Evolutionary conservation across 2,888 invertebrate genomes (phyloP).

Genomic region (Anodontia alba): DNA sequence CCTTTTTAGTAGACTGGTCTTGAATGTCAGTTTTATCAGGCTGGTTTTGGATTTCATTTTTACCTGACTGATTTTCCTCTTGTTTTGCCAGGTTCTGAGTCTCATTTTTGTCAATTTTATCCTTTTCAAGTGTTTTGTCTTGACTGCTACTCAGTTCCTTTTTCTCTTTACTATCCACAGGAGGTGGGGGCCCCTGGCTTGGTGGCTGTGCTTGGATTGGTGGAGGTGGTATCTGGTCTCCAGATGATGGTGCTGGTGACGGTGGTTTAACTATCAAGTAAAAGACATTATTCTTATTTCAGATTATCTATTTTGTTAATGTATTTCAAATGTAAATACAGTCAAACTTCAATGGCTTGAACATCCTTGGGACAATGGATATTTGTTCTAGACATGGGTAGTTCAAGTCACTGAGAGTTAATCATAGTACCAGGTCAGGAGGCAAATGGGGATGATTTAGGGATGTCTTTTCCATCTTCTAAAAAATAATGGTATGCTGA

Average conservation of each 20-base stretch:
- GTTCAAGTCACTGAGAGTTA: too few relatives aligned
- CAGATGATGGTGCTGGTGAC: slow-evolving; percentile 6
- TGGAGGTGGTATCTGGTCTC: neutral
- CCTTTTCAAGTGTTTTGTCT: neutral
- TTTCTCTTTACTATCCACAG: neutral
- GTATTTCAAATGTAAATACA: too few relatives aligned
- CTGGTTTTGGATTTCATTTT: neutral
- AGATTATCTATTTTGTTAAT: neutral
- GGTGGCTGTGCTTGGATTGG: neutral
- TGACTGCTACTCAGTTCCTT: neutral
- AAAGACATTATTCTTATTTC: neutral
- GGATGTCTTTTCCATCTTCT: too few relatives aligned
- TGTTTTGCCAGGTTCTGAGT: neutral
- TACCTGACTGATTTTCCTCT: slow-evolving; percentile 3
- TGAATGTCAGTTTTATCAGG: neutral
- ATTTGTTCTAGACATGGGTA: too few relatives aligned
- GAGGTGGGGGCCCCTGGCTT: neutral
- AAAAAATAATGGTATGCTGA: too few relatives aligned
- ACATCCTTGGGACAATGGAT: too few relatives aligned
- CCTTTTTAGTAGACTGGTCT: neutral
- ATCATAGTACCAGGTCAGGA: too few relatives aligned
- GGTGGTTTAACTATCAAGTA: slow-evolving; percentile 3
- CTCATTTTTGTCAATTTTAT: neutral
- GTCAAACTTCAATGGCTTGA: too few relatives aligned
- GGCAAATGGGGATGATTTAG: too few relatives aligned